Evolutionary conservation across 1,140 invertebrate genomes (phyloP).

Genomic region (Drosophila navojoa): DNA sequence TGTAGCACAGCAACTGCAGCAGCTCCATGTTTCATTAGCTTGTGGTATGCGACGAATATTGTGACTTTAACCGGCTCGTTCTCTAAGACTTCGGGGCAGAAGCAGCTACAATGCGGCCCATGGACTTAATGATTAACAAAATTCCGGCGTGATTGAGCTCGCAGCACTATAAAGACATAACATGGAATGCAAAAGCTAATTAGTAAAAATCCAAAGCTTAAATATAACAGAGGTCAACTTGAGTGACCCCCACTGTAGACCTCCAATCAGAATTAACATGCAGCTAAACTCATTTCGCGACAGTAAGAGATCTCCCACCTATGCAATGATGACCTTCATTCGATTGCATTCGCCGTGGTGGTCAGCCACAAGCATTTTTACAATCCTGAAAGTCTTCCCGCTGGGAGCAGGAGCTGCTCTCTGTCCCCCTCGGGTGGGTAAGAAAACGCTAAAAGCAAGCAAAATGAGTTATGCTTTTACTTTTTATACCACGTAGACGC

Average conservation of each 20-base stretch:
- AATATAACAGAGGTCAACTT: not conserved
- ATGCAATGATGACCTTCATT: no score
- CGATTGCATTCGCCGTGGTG: not conserved
- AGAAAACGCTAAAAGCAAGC: not conserved
- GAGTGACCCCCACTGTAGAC: no score
- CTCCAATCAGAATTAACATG: no score
- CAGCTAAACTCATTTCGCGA: no score
- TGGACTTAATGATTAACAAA: not conserved
- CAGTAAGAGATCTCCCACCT: no score
- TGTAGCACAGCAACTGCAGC: conserved; percentile 72
- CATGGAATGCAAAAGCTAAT: not conserved
- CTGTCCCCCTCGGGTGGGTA: not conserved
- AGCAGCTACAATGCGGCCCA: not conserved
- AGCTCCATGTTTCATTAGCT: conserved; percentile 73
- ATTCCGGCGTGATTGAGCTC: not conserved
- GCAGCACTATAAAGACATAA: not conserved
- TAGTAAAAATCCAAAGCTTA: not conserved
- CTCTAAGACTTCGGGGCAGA: conserved; percentile 3
- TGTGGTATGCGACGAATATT: not conserved
- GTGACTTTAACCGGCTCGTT: conserved; percentile 13
- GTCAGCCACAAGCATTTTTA: not conserved
- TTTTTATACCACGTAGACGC: not conserved
- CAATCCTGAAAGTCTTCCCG: not conserved
- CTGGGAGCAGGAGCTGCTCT: not conserved
- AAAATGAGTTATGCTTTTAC: conserved; percentile 5